These are phyloP conservation scores for Diorhabda elongata DNA, from an alignment of 1,140 invertebrate species.

Conservation along the genomic window DNA sequence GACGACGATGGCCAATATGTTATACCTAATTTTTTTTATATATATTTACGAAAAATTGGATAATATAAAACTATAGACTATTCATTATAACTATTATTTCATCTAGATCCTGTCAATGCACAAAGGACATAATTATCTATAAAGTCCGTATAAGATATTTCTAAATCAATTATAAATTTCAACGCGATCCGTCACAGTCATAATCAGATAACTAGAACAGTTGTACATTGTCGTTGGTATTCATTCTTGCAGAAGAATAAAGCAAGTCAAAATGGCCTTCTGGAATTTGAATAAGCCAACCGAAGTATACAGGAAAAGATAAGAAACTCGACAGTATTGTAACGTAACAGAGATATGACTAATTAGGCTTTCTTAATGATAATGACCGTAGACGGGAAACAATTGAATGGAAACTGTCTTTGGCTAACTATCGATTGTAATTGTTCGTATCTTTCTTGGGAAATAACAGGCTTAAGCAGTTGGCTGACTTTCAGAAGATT, in stretches of 20 bases:
- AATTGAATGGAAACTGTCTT: neutral
- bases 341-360: neutral
- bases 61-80: too few species aligned
- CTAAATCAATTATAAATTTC: neutral
- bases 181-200: neutral
- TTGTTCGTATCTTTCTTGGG: neutral
- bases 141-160: neutral
- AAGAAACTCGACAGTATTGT: neutral
- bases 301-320: neutral
- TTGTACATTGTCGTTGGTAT: neutral
- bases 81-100: too few species aligned
- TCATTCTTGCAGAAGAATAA: neutral
- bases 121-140: too few species aligned
- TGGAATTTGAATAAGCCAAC: neutral
- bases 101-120: too few species aligned
- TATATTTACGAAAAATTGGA: too few species aligned
- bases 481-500: neutral
- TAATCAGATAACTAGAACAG: neutral
- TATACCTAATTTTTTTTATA: too few species aligned
- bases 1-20: too few species aligned
- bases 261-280: neutral
- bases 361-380: neutral
- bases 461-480: neutral
- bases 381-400: slow-evolving; percentile 1
- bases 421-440: neutral